These are phyloP conservation scores for Leptinotarsa undecemlineata DNA, from an alignment of 1,140 invertebrate genomes.

Conservation along the genomic window DNA sequence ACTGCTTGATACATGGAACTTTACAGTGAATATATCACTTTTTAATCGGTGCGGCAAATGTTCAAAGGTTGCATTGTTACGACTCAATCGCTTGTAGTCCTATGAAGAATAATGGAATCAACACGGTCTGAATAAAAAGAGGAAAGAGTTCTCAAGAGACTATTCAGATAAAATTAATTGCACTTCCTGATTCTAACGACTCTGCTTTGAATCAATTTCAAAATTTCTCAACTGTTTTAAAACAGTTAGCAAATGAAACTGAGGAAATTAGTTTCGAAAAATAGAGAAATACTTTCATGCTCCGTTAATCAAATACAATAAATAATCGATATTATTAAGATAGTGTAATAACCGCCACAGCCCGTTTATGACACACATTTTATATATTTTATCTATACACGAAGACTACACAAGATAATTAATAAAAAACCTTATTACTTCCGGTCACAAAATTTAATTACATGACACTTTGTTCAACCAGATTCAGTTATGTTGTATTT, in stretches of 20 bases:
- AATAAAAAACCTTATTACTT: slow-evolving; percentile 15
- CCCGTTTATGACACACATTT: background rate
- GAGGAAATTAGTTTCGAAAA: slow-evolving; percentile 12
- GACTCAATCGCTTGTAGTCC: background rate
- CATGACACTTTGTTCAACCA: slow-evolving; percentile 7
- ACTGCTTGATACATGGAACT: background rate
- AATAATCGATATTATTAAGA: slow-evolving; percentile 6
- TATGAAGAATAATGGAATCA: background rate
- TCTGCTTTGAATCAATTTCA: background rate
- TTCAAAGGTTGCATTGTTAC: background rate
- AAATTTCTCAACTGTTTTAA: background rate
- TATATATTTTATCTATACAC: background rate
- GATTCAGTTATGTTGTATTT: slow-evolving; percentile 21
- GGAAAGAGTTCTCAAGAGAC: background rate
- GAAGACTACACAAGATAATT: slow-evolving; percentile 10
- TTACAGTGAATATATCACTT: slow-evolving; percentile 3
- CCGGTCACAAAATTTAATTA: slow-evolving; percentile 23
- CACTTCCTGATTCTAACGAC: background rate
- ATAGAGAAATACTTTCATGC: slow-evolving; percentile 16
- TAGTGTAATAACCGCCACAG: background rate
- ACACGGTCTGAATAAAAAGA: background rate
- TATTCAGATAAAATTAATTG: background rate
- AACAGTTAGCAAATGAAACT: slow-evolving; percentile 4
- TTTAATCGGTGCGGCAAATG: background rate
- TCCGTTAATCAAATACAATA: background rate